Percentiles rank a stretch among this genome's conserved stretches.
Conservation (phyloP, 1,140 invertebrate species). For the Zaprionus africanus region DNA sequence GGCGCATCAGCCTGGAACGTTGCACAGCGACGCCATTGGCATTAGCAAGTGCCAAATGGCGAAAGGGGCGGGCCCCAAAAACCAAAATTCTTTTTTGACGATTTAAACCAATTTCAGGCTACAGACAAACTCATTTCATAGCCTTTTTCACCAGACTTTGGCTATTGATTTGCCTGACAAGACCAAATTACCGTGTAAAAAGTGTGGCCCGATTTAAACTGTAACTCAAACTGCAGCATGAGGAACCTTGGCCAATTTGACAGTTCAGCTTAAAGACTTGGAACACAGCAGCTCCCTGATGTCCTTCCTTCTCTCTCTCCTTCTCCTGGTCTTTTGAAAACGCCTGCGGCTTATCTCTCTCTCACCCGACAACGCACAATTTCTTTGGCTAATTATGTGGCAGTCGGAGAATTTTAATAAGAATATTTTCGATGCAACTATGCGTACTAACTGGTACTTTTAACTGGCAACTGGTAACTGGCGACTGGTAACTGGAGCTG, state of each 20-base stretch:
- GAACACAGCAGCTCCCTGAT: background rate
- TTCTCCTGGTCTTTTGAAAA: background rate
- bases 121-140: conserved; percentile 49
- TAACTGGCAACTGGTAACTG: background rate
- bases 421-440: conserved; percentile 40
- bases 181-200: conserved; percentile 22
- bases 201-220: background rate
- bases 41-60: conserved; percentile 42
- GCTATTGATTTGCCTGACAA: conserved; percentile 50
- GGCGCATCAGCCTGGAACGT: conserved; percentile 69
- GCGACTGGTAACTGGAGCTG: conserved; percentile 20
- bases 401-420: conserved; percentile 39
- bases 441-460: conserved; percentile 19
- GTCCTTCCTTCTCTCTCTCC: background rate
- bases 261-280: conserved; percentile 7
- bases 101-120: conserved; percentile 60
- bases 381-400: conserved; percentile 44
- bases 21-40: conserved; percentile 65
- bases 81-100: conserved; percentile 15
- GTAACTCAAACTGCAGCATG: background rate
- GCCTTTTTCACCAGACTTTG: conserved; percentile 25
- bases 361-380: background rate
- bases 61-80: background rate
- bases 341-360: background rate
- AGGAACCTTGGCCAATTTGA: conserved; percentile 8